Conservation (phyloP, 1,140 invertebrate species). For the Dysdera silvatica region DNA sequence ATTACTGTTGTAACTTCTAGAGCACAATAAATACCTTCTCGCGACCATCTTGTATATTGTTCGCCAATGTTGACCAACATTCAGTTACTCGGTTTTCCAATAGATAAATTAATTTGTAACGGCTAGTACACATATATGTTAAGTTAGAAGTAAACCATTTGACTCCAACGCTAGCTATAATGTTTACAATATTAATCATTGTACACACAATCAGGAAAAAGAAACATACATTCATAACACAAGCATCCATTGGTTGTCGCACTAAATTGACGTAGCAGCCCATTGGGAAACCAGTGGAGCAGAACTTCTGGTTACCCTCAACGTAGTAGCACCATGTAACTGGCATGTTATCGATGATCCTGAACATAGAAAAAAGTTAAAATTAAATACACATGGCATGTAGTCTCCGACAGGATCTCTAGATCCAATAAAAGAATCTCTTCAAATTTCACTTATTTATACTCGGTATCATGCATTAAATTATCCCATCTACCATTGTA, state of each 20-base stretch:
- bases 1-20: too few relatives aligned
- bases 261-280: constrained; percentile 74
- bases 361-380: constrained; percentile 28
- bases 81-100: too few relatives aligned
- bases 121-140: too few relatives aligned
- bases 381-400: neutral
- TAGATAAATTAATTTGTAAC: too few relatives aligned
- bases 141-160: too few relatives aligned
- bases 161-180: too few relatives aligned
- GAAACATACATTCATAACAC: constrained; percentile 51
- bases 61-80: too few relatives aligned
- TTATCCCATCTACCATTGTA: too few relatives aligned
- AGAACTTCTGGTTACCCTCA: constrained; percentile 67
- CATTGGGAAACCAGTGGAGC: constrained; percentile 93
- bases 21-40: too few relatives aligned
- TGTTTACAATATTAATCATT: neutral
- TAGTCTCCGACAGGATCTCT: neutral
- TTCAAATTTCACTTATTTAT: too few relatives aligned
- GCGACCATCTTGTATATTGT: too few relatives aligned
- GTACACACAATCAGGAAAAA: neutral
- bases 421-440: neutral
- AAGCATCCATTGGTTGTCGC: constrained; percentile 54
- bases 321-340: constrained; percentile 82
- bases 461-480: too few relatives aligned
- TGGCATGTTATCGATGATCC: constrained; percentile 85